Evolutionary conservation across 2,888 invertebrate species (phyloP).

Genomic region (Drosophila neotestacea): DNA sequence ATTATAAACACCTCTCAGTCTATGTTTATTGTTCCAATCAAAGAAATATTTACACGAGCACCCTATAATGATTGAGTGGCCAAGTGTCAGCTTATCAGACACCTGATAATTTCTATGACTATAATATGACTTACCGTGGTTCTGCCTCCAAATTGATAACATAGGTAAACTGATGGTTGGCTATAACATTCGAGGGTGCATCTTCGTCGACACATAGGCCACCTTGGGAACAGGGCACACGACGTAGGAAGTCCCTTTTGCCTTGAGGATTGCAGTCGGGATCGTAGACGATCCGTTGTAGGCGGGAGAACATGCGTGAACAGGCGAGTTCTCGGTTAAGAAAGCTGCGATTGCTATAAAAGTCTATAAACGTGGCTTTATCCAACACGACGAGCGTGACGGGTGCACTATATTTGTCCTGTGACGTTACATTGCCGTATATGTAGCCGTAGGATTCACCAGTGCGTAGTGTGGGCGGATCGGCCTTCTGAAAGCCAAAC

Average conservation of each 20-base stretch:
- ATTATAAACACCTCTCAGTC: not conserved
- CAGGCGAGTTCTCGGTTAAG: conserved; percentile 91
- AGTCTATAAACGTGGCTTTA: conserved; percentile 94
- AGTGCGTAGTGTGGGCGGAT: conserved; percentile 89
- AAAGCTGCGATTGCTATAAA: conserved; percentile 92
- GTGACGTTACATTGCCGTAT: conserved; percentile 96
- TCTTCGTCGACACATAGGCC: conserved; percentile 95
- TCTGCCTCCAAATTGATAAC: conserved; percentile 95
- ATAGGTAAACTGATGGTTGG: conserved; percentile 96
- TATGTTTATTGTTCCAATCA: not conserved
- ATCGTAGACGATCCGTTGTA: conserved; percentile 94
- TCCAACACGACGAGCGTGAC: conserved; percentile 96
- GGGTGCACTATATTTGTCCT: conserved; percentile 87
- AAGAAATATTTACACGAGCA: conserved; percentile 5
- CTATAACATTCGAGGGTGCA: conserved; percentile 92
- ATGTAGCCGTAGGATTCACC: conserved; percentile 95
- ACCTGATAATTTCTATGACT: conserved; percentile 26
- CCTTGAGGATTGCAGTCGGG: conserved; percentile 89
- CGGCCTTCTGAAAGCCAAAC: conserved; percentile 98
- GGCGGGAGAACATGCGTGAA: conserved; percentile 93
- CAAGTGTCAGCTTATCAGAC: conserved; percentile 23
- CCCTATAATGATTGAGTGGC: not conserved
- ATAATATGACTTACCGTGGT: conserved; percentile 89
- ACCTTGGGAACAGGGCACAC: conserved; percentile 92
- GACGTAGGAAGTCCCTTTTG: conserved; percentile 89